Conservation (phyloP, 2,113 vertebrate species). For the Chlorodrepanis virens region DNA sequence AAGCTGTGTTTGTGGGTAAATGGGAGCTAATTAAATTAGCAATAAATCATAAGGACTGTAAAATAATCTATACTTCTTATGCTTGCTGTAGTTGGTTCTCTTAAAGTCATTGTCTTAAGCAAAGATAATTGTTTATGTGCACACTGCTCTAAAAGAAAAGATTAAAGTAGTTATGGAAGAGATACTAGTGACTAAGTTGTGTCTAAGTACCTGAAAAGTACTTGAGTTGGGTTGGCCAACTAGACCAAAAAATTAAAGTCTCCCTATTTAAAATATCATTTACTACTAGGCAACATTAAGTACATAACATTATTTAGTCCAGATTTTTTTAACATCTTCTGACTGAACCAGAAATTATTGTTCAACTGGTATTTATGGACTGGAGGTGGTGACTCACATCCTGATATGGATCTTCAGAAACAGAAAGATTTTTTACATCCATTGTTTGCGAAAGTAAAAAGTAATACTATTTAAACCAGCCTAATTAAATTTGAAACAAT, state of each 20-base stretch:
- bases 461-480: background rate
- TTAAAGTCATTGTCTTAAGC: background rate
- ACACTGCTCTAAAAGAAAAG: background rate
- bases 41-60: constrained; percentile 9
- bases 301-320: background rate
- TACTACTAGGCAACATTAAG: background rate
- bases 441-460: background rate
- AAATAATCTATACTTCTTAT: background rate
- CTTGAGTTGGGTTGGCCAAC: background rate
- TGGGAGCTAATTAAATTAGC: constrained; percentile 1
- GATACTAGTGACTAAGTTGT: background rate
- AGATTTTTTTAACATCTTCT: background rate
- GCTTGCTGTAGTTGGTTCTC: background rate
- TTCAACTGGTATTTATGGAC: background rate
- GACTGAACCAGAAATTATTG: background rate
- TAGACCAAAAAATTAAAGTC: background rate
- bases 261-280: background rate
- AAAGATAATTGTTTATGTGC: background rate
- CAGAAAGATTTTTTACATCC: background rate
- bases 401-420: background rate
- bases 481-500: background rate
- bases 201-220: background rate
- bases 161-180: background rate
- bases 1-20: constrained; percentile 34
- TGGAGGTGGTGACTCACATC: background rate